Evolutionary conservation across 2,797 vertebrate genomes (phyloP).

Genomic region (Lacerta viridis): DNA sequence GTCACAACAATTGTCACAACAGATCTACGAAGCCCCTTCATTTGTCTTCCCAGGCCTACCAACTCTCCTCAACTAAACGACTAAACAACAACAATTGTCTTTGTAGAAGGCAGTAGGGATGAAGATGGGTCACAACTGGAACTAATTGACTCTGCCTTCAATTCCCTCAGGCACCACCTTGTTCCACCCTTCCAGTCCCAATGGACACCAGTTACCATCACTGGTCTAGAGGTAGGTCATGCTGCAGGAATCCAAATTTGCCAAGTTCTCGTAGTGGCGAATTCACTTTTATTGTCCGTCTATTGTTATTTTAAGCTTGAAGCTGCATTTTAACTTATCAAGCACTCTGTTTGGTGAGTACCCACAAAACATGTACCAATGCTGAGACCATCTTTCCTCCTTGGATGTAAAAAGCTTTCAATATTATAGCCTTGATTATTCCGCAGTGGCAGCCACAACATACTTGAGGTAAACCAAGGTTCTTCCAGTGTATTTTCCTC

Average conservation of each 20-base stretch:
- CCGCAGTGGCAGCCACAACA: constrained; percentile 28
- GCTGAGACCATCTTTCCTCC: neutral
- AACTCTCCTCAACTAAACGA: neutral
- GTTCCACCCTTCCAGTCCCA: no score
- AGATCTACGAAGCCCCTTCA: neutral
- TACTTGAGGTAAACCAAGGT: constrained; percentile 37
- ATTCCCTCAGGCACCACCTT: no score
- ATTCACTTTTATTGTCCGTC: neutral
- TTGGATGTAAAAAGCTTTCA: constrained; percentile 38
- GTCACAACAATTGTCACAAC: neutral
- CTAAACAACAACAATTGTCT: no score
- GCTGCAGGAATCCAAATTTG: neutral
- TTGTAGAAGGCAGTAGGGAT: no score
- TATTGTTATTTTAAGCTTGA: neutral
- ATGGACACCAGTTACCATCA: no score
- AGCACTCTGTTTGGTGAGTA: neutral
- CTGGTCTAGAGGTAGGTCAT: no score
- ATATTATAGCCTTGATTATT: constrained; percentile 32
- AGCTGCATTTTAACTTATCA: neutral
- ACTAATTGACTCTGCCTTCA: no score
- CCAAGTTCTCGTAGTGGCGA: neutral
- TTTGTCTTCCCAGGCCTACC: neutral
- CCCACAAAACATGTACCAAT: neutral
- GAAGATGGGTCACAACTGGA: no score
- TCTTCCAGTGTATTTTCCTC: constrained; percentile 6